phyloP scores from a whole-genome alignment of 37 sponge, comb jelly and placozoan species.

The Sycon ciliatum region DNA sequence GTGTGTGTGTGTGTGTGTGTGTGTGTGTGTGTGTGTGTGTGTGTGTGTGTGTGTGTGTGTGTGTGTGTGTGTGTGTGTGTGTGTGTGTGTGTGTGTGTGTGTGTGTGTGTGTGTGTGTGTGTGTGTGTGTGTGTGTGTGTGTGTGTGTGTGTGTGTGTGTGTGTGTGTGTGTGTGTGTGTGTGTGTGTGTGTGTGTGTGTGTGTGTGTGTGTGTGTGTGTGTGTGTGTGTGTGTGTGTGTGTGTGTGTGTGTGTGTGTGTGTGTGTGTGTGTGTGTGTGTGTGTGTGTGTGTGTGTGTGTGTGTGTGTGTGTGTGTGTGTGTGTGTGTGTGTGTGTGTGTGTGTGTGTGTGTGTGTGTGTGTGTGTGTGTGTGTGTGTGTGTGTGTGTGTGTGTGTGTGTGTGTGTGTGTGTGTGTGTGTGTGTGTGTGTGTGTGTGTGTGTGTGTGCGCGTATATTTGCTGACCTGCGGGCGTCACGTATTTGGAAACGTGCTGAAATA shows the following conservation, averaged over 20 bases:
- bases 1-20: slow-evolving; percentile 5
- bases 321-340: slow-evolving; percentile 5
- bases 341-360: slow-evolving; percentile 5
- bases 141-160: no score
- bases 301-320: slow-evolving; percentile 5
- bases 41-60: slow-evolving; percentile 5
- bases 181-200: slow-evolving; percentile 5
- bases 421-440: slow-evolving; percentile 5
- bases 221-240: slow-evolving; percentile 5
- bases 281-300: not conserved
- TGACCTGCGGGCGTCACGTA: no score
- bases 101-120: slow-evolving; percentile 5
- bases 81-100: slow-evolving; percentile 5
- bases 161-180: slow-evolving; percentile 5
- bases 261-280: no score
- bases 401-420: slow-evolving; percentile 5
- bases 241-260: slow-evolving; percentile 5
- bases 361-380: slow-evolving; percentile 5
- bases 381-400: slow-evolving; percentile 5
- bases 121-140: not conserved
- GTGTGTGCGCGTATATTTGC: no score
- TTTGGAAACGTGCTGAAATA: no score
- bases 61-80: slow-evolving; percentile 5
- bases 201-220: slow-evolving; percentile 5
- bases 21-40: slow-evolving; percentile 5